Evolutionary conservation across 64 coral and sea anemone genomes (phyloP).

Genomic region (Trachythela sp.): DNA sequence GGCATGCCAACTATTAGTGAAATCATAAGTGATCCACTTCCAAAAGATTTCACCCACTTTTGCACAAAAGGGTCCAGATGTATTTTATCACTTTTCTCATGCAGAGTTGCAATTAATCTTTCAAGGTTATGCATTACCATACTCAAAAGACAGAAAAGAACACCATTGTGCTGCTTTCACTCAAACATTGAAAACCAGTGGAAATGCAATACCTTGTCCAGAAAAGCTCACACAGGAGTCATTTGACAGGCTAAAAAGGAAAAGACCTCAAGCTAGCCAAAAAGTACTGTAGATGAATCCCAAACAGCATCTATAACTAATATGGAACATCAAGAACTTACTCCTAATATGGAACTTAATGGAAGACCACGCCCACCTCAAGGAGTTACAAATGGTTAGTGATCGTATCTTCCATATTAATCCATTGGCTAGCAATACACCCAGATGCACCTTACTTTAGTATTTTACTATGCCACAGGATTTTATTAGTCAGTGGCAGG

Average conservation of each 20-base stretch:
- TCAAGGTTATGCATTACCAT: slow-evolving; percentile 28
- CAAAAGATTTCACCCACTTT: slow-evolving; percentile 7
- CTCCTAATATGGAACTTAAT: too few relatives aligned
- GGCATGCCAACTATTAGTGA: slow-evolving; percentile 15
- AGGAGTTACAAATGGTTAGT: too few relatives aligned
- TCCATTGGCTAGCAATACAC: too few relatives aligned
- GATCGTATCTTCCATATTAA: too few relatives aligned
- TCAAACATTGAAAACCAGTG: slow-evolving; percentile 4
- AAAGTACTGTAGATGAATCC: too few relatives aligned
- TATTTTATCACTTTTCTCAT: slow-evolving; percentile 24
- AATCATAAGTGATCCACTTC: slow-evolving; percentile 28
- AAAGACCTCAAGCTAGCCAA: too few relatives aligned
- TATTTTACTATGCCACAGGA: too few relatives aligned
- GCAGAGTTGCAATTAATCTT: slow-evolving; percentile 12
- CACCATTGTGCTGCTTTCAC: not conserved
- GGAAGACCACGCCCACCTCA: too few relatives aligned
- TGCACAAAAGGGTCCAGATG: slow-evolving; percentile 8
- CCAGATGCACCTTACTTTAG: too few relatives aligned
- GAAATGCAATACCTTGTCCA: slow-evolving; percentile 17
- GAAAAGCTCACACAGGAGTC: slow-evolving; percentile 7
- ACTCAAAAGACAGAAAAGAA: slow-evolving; percentile 3
- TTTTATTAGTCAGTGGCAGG: too few relatives aligned
- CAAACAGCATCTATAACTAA: not conserved
- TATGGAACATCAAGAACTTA: too few relatives aligned
- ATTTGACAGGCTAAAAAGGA: not conserved